Evolutionary conservation across 2,113 vertebrate genomes (phyloP).

Genomic region (Brienomyrus longianalis): DNA sequence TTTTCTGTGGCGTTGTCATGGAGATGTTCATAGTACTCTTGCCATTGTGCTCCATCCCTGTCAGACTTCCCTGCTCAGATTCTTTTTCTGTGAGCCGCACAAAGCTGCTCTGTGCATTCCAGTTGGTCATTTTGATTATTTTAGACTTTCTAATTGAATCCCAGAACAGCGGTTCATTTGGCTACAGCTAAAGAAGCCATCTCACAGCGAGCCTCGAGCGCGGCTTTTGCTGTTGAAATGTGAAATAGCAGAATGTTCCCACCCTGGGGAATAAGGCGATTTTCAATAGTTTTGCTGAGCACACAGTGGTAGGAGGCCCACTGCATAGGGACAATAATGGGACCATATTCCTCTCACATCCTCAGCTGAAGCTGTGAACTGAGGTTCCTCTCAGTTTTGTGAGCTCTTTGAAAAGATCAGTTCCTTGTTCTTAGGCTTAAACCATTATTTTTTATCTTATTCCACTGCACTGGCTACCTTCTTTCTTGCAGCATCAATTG

Average conservation of each 20-base stretch:
- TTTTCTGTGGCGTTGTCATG: conserved; percentile 13
- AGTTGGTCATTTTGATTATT: neutral
- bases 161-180: conserved; percentile 12
- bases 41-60: neutral
- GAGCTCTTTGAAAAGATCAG: neutral
- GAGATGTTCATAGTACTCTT: conserved; percentile 8
- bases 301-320: conserved; percentile 1
- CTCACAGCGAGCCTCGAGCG: conserved; percentile 11
- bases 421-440: neutral
- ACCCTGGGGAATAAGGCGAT: neutral
- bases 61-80: conserved; percentile 5
- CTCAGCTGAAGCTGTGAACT: neutral
- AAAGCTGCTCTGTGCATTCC: conserved; percentile 13
- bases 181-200: neutral
- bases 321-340: neutral
- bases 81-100: neutral
- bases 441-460: conserved; percentile 2
- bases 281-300: conserved; percentile 5
- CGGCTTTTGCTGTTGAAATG: conserved; percentile 12
- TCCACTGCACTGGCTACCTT: neutral
- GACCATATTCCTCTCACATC: neutral
- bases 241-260: conserved; percentile 8
- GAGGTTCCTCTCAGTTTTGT: neutral
- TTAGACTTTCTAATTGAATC: conserved; percentile 20
- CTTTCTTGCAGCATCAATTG: neutral